Percentiles rank a stretch among this genome's conserved stretches.
Conservation (phyloP, 2,113 vertebrate genomes). For the Tinamus guttatus region DNA sequence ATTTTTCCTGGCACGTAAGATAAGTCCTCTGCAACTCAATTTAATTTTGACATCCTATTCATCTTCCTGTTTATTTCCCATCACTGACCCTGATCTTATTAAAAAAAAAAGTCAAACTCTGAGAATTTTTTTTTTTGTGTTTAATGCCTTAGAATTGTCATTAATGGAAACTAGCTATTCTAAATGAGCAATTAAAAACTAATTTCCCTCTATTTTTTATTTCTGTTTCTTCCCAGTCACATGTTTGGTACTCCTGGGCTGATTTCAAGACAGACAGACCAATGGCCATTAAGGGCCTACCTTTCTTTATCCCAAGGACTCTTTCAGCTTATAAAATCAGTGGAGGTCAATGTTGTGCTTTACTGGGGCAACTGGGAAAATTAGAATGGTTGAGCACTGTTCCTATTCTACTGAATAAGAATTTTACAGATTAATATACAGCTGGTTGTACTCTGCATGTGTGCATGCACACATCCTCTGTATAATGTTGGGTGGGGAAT, state of each 20-base stretch:
- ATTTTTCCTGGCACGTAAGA: conserved; percentile 60
- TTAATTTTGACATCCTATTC: conserved; percentile 81
- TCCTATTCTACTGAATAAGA: neutral
- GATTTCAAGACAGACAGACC: conserved; percentile 2
- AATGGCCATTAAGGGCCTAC: neutral
- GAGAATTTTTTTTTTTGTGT: conserved; percentile 65
- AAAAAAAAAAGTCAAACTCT: conserved; percentile 61
- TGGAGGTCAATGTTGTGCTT: neutral
- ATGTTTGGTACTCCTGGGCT: conserved; percentile 31
- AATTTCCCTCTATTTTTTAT: conserved; percentile 57
- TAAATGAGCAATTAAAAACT: conserved; percentile 75
- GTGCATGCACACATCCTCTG: neutral
- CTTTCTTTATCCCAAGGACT: neutral
- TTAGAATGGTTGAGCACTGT: neutral
- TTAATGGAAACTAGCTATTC: conserved; percentile 80
- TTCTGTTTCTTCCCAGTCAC: conserved; percentile 36
- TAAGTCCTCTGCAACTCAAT: conserved; percentile 79
- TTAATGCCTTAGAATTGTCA: conserved; percentile 80
- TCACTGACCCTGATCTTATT: conserved; percentile 79
- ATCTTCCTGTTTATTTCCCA: conserved; percentile 79
- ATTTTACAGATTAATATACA: neutral
- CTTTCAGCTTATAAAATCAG: neutral
- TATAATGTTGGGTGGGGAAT: neutral
- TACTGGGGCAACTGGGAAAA: fast-evolving
- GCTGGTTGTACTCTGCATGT: neutral